These are phyloP conservation scores for Acanthurus lineatus DNA, from an alignment of 2,797 vertebrate species.

Conservation along the genomic window DNA sequence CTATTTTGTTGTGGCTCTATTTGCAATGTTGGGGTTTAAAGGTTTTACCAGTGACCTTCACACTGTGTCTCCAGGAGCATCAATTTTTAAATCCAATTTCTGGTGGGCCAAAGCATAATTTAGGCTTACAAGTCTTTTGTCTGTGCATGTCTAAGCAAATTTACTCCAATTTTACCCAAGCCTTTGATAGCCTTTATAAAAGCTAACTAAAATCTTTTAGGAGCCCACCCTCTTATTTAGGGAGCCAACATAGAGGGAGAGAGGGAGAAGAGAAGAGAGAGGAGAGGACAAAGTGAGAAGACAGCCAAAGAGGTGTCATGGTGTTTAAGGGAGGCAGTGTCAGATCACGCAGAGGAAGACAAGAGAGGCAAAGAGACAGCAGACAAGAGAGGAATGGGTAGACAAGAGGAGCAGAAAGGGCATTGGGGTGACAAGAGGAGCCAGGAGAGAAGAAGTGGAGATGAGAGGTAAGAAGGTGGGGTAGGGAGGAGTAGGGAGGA, in stretches of 20 bases:
- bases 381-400: slow-evolving; percentile 50
- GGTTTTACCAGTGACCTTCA: slow-evolving; percentile 68
- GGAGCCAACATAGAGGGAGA: slow-evolving; percentile 1
- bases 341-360: slow-evolving; percentile 67
- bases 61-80: slow-evolving; percentile 54
- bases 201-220: slow-evolving; percentile 43
- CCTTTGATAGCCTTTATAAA: slow-evolving; percentile 53
- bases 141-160: slow-evolving; percentile 55
- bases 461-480: slow-evolving; percentile 63
- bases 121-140: slow-evolving; percentile 52
- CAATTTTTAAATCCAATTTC: slow-evolving; percentile 77
- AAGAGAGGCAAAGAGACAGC: slow-evolving; percentile 42
- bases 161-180: slow-evolving; percentile 50
- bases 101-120: slow-evolving; percentile 58
- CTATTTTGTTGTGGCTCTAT: slow-evolving; percentile 50
- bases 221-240: slow-evolving; percentile 18
- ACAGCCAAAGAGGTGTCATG: slow-evolving; percentile 39
- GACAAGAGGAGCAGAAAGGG: slow-evolving; percentile 59
- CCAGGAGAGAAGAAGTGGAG: slow-evolving; percentile 51
- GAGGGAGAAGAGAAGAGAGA: neutral
- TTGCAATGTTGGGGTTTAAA: slow-evolving; percentile 40
- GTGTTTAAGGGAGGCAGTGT: slow-evolving; percentile 59
- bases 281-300: slow-evolving; percentile 14
- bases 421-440: slow-evolving; percentile 73
- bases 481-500: slow-evolving; percentile 50